Evolutionary conservation across 2,113 vertebrate species (phyloP).

Genomic region (Lucifuga dentata): DNA sequence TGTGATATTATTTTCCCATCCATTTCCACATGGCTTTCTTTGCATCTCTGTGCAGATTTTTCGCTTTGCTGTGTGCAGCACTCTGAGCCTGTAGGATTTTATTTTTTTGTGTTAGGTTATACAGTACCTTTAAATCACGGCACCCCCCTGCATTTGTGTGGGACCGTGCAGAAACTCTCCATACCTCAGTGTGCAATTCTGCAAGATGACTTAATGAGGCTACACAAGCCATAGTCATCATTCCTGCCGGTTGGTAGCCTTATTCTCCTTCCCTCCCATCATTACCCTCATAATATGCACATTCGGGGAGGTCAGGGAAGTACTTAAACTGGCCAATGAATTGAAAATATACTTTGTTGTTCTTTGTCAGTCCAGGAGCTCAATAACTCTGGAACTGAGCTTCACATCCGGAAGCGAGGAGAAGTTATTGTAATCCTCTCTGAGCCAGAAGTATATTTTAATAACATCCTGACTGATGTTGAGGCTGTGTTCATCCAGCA

Average conservation of each 20-base stretch:
- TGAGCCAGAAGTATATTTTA: conserved; percentile 1
- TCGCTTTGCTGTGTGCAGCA: conserved; percentile 36
- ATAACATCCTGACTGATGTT: background rate
- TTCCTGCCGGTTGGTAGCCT: conserved; percentile 34
- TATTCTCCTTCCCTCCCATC: conserved; percentile 21
- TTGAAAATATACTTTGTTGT: conserved; percentile 22
- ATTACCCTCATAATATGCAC: conserved; percentile 64
- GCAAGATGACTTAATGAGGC: conserved; percentile 72
- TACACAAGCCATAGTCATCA: conserved; percentile 62
- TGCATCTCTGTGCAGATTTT: conserved; percentile 38
- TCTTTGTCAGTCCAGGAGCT: conserved; percentile 10
- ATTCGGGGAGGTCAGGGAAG: conserved; percentile 35
- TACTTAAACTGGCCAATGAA: conserved; percentile 21
- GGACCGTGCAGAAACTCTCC: conserved; percentile 25
- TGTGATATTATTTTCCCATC: too few species aligned
- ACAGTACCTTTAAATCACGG: conserved; percentile 43
- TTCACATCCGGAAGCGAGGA: conserved; percentile 1
- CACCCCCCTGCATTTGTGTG: conserved; percentile 41
- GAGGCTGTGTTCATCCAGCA: conserved; percentile 36
- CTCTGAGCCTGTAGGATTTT: conserved; percentile 48
- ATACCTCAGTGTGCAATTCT: conserved; percentile 26
- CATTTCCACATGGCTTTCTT: conserved; percentile 10
- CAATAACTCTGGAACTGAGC: background rate
- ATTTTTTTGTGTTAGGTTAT: conserved; percentile 47
- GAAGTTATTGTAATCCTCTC: background rate